Base-by-base conservation (phyloP, 2,113 vertebrate genomes). In the Toxotes jaculatrix region DNA sequence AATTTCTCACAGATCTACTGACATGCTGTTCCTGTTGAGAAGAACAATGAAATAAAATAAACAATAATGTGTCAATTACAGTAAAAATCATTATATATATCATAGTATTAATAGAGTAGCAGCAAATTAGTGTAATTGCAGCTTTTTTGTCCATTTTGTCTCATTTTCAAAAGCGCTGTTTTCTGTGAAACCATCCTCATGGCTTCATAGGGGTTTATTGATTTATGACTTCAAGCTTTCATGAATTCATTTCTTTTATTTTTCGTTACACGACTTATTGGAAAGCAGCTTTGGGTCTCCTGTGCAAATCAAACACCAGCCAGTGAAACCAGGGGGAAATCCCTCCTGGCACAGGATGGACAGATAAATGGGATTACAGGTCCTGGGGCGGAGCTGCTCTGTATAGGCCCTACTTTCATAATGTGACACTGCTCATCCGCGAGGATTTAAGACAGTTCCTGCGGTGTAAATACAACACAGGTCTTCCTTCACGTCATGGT, bases 351-450 rank as follows among this genome's bases (percentile, higher is more conserved):
- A 27, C 38, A 13, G 27, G 23, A 21, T 5, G 17, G 8, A 61
- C 38, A 83, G 63, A 64, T 87, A 85, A 88, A 70, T 72, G 55
- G 65, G 67, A 38, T 89, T 91, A 81, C 32, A 51, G 4, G 19
- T 61, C 34, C 16, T 12, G 10, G 64, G 84, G 66, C 0, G 66
- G 75, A 80, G 72, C 73, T 5, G 32, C 45, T 74, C 68, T 63
- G 27, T 31, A 19, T 13, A 45, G 65, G 4, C 49, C 4, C 23
- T 16, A 7, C 57, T 63, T 83, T 67, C 36, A 23, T 71, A 57
- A 80, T 23, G 23, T 73, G 67, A 83, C 23, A 34, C 57, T 19
- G 16, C 32, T 75, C 53, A 86, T 43, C 42, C 60, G 12, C 45
- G 68, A 79, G 23, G 59, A 64, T n/a, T n/a, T 70, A 64, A 49